Conservation (phyloP, 2,797 vertebrate genomes). For the Malurus splendens region DNA sequence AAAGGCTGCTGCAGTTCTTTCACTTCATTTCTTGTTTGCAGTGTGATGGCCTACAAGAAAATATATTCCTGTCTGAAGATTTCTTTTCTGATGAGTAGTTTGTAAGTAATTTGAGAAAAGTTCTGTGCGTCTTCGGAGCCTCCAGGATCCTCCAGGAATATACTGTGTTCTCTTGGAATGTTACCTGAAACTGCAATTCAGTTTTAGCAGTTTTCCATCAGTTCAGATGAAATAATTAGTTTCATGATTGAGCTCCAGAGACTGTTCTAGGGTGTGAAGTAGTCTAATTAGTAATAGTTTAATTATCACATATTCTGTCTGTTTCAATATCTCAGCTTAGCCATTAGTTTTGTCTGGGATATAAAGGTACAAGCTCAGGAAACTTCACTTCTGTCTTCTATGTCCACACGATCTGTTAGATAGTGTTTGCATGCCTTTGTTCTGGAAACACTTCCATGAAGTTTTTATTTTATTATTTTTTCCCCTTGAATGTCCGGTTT, state of each 20-base stretch:
- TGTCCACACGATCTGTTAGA: neutral
- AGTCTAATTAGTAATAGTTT: neutral
- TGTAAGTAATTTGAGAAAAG: neutral
- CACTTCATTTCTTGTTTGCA: neutral
- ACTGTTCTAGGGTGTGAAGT: neutral
- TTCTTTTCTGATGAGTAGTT: neutral
- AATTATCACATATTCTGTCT: neutral
- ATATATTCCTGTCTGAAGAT: neutral
- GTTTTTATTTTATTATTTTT: neutral
- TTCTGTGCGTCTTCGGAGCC: neutral
- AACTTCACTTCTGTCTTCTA: neutral
- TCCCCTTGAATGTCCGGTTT: neutral
- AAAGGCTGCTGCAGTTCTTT: neutral
- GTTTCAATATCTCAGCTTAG: neutral
- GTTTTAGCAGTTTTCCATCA: neutral
- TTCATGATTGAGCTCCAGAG: neutral
- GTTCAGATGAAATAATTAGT: neutral
- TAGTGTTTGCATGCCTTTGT: neutral
- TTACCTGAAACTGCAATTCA: neutral
- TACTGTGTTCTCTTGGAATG: neutral
- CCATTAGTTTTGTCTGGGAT: neutral
- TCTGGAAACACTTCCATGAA: neutral
- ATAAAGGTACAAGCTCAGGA: neutral
- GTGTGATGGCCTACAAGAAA: neutral
- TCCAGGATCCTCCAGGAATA: neutral